phyloP scores from a whole-genome alignment of 2,797 vertebrate genomes.

The Masticophis lateralis region DNA sequence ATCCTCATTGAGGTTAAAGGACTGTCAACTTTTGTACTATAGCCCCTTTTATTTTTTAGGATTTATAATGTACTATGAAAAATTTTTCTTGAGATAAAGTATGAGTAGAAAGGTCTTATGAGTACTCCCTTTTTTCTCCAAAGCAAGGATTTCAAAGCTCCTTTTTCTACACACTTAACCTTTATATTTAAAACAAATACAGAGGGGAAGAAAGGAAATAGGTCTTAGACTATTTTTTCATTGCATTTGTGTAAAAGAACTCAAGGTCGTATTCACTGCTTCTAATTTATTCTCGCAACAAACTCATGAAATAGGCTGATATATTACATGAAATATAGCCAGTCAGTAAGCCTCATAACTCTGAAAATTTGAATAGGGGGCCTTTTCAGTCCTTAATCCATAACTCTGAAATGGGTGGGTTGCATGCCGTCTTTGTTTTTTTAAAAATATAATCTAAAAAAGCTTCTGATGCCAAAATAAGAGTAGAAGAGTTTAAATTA shows the following conservation, averaged over 20 bases:
- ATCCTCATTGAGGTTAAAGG: conserved; percentile 67
- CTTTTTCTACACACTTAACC: conserved; percentile 11
- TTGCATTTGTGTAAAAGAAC: background rate
- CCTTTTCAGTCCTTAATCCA: background rate
- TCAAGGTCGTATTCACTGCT: background rate
- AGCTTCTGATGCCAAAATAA: background rate
- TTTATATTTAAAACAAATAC: background rate
- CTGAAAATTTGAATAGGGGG: background rate
- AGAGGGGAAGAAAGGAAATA: background rate
- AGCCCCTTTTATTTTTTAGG: conserved; percentile 67
- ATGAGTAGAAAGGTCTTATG: conserved; percentile 61
- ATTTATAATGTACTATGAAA: conserved; percentile 67
- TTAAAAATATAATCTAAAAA: background rate
- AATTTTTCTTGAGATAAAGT: conserved; percentile 70
- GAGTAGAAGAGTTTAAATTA: background rate
- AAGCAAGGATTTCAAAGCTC: conserved; percentile 46
- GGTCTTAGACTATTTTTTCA: background rate
- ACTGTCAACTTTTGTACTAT: conserved; percentile 72
- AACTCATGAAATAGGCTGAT: background rate
- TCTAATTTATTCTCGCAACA: background rate
- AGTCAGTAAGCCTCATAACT: background rate
- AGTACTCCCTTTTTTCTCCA: conserved; percentile 53
- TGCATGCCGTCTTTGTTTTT: background rate
- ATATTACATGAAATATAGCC: background rate
- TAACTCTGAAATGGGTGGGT: background rate